These are phyloP conservation scores for Mycteria americana DNA, from an alignment of 2,797 vertebrate species.

Conservation along the genomic window DNA sequence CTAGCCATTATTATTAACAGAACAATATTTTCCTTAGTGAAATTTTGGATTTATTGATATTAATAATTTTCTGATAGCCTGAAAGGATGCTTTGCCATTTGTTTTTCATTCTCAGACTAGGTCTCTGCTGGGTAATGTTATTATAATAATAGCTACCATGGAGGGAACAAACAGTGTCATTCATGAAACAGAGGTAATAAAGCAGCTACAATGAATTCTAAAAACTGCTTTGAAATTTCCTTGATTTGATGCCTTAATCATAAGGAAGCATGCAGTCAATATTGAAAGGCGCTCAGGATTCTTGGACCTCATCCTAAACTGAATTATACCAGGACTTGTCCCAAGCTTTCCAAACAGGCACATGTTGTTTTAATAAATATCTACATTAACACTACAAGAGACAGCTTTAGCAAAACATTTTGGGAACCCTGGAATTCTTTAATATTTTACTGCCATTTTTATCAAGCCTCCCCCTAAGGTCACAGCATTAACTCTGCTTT, in stretches of 20 bases:
- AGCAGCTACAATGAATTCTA: neutral
- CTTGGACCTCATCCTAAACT: neutral
- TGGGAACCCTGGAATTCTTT: neutral
- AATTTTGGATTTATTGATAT: neutral
- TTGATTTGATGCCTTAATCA: neutral
- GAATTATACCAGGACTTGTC: neutral
- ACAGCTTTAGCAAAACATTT: neutral
- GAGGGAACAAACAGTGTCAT: neutral
- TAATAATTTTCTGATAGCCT: neutral
- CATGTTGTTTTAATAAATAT: neutral
- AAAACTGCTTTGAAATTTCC: neutral
- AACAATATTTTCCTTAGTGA: neutral
- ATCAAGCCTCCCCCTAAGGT: neutral
- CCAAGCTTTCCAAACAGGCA: neutral
- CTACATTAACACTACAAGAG: neutral
- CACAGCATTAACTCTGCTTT: neutral
- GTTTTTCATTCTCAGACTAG: neutral
- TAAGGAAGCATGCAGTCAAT: neutral
- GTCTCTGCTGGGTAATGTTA: neutral
- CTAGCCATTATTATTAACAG: neutral
- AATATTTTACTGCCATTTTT: neutral
- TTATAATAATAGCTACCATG: neutral
- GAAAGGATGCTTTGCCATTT: neutral
- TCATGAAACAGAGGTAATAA: neutral
- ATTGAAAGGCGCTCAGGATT: neutral